phyloP scores from a whole-genome alignment of 2,888 invertebrate genomes.

The Steromphala cineraria region DNA sequence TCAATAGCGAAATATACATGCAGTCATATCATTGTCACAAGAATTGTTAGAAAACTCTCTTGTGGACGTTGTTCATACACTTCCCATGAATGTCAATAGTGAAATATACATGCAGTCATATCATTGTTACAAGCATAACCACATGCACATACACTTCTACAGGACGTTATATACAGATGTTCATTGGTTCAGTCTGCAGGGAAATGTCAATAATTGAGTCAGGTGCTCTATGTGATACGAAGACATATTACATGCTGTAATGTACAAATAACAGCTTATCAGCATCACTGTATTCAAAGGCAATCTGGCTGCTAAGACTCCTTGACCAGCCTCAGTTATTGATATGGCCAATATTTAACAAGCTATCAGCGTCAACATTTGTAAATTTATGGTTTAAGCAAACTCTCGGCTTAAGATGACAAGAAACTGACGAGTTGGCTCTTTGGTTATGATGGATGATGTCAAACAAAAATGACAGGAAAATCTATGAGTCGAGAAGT shows the following conservation, averaged over 20 bases:
- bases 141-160: no score
- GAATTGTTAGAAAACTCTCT: no score
- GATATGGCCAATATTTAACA: slow-evolving; percentile 17
- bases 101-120: not conserved
- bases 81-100: not conserved
- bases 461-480: slow-evolving; percentile 9
- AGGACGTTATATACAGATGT: not conserved
- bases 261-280: slow-evolving; percentile 1
- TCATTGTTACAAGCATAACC: not conserved
- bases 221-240: not conserved
- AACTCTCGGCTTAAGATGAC: not conserved
- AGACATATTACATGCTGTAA: not conserved
- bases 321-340: not conserved
- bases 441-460: not conserved
- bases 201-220: not conserved
- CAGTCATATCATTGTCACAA: no score
- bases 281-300: not conserved
- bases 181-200: not conserved
- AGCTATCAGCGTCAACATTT: slow-evolving; percentile 12
- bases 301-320: not conserved
- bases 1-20: not conserved
- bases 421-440: not conserved
- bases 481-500: not conserved
- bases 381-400: slow-evolving; percentile 7
- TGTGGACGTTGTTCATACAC: no score